Evolutionary conservation across 2,888 invertebrate species (phyloP).

Genomic region (Acanthosoma haemorrhoidale): DNA sequence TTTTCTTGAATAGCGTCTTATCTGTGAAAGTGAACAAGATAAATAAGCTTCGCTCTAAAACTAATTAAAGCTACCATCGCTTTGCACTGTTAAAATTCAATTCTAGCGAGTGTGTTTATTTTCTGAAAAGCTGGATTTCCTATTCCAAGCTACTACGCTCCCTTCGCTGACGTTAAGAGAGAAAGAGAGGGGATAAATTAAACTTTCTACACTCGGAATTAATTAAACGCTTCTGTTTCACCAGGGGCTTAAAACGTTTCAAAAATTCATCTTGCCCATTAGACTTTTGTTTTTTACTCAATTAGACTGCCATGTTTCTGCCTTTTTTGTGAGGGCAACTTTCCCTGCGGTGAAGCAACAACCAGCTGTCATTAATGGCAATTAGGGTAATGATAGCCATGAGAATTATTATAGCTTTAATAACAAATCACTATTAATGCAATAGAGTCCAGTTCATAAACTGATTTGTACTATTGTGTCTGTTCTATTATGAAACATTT

Average conservation of each 20-base stretch:
- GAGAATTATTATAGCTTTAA: no score
- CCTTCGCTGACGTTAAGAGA: background rate
- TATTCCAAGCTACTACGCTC: background rate
- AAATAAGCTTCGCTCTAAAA: background rate
- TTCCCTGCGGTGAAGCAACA: background rate
- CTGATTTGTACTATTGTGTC: no score
- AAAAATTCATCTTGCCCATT: conserved; percentile 5
- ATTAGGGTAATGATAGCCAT: no score
- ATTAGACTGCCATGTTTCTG: background rate
- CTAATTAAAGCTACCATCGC: background rate
- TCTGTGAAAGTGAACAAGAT: background rate
- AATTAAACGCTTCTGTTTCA: conserved; percentile 8
- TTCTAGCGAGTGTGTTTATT: conserved; percentile 3
- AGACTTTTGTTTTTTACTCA: conserved; percentile 10
- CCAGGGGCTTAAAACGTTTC: background rate
- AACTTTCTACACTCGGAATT: conserved; percentile 4
- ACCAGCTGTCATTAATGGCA: no score
- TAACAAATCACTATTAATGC: no score
- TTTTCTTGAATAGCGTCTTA: no score
- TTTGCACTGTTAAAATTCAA: conserved; percentile 7
- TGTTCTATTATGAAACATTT: no score
- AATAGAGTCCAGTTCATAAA: no score
- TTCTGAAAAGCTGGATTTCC: conserved; percentile 1
- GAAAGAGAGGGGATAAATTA: background rate
- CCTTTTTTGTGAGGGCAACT: conserved; percentile 7